Evolutionary conservation across 2,797 vertebrate species (phyloP).

Genomic region (Hypotaenidia okinawae): DNA sequence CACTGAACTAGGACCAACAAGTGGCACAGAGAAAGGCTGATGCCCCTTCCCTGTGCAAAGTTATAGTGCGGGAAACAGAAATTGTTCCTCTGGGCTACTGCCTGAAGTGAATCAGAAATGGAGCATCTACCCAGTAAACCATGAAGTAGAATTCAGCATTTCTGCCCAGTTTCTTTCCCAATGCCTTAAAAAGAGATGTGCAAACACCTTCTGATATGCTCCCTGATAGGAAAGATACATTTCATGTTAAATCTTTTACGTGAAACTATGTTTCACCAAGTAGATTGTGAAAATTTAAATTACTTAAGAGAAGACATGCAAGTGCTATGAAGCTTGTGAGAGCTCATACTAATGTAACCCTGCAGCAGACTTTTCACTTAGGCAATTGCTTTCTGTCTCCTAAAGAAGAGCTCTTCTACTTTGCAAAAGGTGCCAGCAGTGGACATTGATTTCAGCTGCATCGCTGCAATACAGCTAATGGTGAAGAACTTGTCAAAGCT

Average conservation of each 20-base stretch:
- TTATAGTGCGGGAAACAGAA: not conserved
- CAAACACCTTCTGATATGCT: not conserved
- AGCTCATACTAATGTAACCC: not conserved
- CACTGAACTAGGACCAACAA: not conserved
- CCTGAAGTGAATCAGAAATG: not conserved
- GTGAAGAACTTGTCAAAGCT: not conserved
- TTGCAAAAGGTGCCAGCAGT: not conserved
- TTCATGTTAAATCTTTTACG: not conserved
- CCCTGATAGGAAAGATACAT: not conserved
- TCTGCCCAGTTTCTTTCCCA: not conserved
- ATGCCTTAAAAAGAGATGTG: not conserved
- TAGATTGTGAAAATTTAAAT: slow-evolving; percentile 13
- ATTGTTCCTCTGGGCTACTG: not conserved
- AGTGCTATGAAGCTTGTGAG: not conserved
- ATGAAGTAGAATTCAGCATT: not conserved
- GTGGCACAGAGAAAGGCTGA: not conserved
- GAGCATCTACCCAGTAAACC: not conserved
- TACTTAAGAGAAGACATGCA: not conserved
- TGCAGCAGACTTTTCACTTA: not conserved
- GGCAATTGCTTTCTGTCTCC: not conserved
- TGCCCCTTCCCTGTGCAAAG: not conserved
- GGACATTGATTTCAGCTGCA: not conserved
- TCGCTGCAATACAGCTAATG: not conserved
- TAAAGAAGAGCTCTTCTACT: not conserved
- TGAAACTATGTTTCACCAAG: not conserved